Evolutionary conservation across 1,140 invertebrate genomes (phyloP).

Genomic region (Luehdorfia chinensis): DNA sequence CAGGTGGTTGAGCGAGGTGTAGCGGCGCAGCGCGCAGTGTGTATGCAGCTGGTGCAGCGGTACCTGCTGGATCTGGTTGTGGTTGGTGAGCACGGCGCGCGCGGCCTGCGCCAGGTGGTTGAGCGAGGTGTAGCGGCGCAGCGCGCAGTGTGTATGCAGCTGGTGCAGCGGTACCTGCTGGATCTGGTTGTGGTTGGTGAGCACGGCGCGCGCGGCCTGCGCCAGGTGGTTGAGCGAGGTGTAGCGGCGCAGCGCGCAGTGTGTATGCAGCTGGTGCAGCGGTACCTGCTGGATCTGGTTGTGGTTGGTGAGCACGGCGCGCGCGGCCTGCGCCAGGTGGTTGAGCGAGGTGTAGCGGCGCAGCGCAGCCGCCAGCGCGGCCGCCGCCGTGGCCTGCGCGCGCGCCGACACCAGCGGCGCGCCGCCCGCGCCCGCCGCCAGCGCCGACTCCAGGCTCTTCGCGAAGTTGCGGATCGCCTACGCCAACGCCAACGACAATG

Average conservation of each 20-base stretch:
- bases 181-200: slow-evolving; percentile 97
- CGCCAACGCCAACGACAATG: too few species aligned
- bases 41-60: too few species aligned
- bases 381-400: slow-evolving; percentile 91
- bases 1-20: slow-evolving; percentile 98
- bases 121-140: slow-evolving; percentile 96
- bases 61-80: slow-evolving; percentile 88
- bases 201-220: slow-evolving; percentile 93
- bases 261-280: slow-evolving; percentile 92
- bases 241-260: slow-evolving; percentile 94
- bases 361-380: slow-evolving; percentile 96
- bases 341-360: slow-evolving; percentile 98
- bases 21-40: slow-evolving; percentile 93
- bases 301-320: slow-evolving; percentile 96
- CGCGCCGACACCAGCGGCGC: slow-evolving; percentile 90
- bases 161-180: slow-evolving; percentile 67
- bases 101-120: slow-evolving; percentile 98
- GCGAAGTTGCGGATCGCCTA: slow-evolving; percentile 70
- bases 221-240: slow-evolving; percentile 99
- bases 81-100: slow-evolving; percentile 96
- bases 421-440: slow-evolving; percentile 91
- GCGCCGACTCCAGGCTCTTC: slow-evolving; percentile 65
- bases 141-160: too few species aligned
- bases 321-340: slow-evolving; percentile 95
- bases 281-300: slow-evolving; percentile 87